These are phyloP conservation scores for Apeltes quadracus DNA, from an alignment of 2,113 vertebrate genomes.

Conservation along the genomic window DNA sequence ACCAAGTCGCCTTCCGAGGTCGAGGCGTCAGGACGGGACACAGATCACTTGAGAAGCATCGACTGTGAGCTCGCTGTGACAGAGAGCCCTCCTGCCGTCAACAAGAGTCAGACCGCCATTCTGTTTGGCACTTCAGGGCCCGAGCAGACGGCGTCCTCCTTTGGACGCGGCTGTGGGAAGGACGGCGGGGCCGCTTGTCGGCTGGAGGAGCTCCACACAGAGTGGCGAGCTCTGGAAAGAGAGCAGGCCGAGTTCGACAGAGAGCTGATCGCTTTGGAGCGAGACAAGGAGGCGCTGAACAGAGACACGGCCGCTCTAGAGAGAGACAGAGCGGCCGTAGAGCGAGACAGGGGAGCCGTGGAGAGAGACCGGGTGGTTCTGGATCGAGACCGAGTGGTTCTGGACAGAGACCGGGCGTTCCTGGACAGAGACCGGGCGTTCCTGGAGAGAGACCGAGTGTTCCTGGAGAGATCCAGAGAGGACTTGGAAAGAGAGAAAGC, in stretches of 20 bases:
- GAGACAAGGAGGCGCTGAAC: slow-evolving; percentile 49
- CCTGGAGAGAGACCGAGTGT: slow-evolving; percentile 6
- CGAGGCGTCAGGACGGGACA: rapidly evolving
- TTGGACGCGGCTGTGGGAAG: neutral
- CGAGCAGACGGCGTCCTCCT: neutral
- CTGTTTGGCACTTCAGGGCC: slow-evolving; percentile 9
- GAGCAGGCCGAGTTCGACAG: slow-evolving; percentile 60
- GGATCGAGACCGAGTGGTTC: slow-evolving; percentile 38
- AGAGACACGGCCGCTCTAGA: slow-evolving; percentile 43
- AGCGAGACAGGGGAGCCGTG: slow-evolving; percentile 51
- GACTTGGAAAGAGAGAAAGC: slow-evolving; percentile 20
- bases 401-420: slow-evolving; percentile 9
- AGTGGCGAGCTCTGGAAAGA: slow-evolving; percentile 48
- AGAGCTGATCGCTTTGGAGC: slow-evolving; percentile 56
- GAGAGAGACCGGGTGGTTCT: slow-evolving; percentile 59
- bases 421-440: slow-evolving; percentile 14
- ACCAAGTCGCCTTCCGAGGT: neutral
- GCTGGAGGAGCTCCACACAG: slow-evolving; percentile 34
- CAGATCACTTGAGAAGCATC: neutral
- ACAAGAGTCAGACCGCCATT: neutral
- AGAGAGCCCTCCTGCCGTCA: neutral
- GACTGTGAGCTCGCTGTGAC: neutral
- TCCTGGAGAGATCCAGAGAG: slow-evolving; percentile 20
- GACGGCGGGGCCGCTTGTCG: slow-evolving; percentile 21
- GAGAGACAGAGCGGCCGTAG: slow-evolving; percentile 47